A percentile compares a stretch with the other conserved stretches of the same genome.
phyloP scores from a whole-genome alignment of 1,140 invertebrate species.

The Apis laboriosa region DNA sequence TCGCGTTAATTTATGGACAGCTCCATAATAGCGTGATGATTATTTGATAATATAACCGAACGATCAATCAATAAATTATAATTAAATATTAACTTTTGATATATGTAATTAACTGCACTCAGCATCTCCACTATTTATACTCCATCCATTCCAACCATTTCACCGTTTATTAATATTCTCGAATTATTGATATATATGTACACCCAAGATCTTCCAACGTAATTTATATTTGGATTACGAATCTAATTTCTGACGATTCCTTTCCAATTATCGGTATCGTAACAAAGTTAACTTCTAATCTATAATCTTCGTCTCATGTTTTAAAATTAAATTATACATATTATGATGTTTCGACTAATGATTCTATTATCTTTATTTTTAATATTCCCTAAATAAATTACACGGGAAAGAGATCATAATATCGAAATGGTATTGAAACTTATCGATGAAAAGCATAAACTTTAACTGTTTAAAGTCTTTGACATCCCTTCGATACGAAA shows the following conservation, averaged over 20 bases:
- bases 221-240: no score
- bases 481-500: constrained; percentile 19
- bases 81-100: constrained; percentile 28
- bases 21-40: background rate
- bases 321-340: no score
- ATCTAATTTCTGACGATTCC: background rate
- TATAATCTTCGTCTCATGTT: no score
- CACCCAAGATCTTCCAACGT: background rate
- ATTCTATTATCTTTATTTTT: background rate
- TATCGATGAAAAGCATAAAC: constrained; percentile 1
- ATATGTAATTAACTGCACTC: constrained; percentile 8
- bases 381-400: background rate
- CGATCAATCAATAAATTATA: constrained; percentile 8
- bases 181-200: background rate
- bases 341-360: no score
- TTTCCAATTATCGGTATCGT: no score
- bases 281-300: no score
- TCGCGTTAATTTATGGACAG: constrained; percentile 14
- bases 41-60: constrained; percentile 4
- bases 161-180: background rate
- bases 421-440: background rate
- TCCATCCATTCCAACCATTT: background rate
- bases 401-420: background rate
- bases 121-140: background rate
- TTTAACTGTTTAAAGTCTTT: constrained; percentile 48